Base-by-base conservation (phyloP, 2,888 invertebrate species). In the Habroteleia sp. region DNA sequence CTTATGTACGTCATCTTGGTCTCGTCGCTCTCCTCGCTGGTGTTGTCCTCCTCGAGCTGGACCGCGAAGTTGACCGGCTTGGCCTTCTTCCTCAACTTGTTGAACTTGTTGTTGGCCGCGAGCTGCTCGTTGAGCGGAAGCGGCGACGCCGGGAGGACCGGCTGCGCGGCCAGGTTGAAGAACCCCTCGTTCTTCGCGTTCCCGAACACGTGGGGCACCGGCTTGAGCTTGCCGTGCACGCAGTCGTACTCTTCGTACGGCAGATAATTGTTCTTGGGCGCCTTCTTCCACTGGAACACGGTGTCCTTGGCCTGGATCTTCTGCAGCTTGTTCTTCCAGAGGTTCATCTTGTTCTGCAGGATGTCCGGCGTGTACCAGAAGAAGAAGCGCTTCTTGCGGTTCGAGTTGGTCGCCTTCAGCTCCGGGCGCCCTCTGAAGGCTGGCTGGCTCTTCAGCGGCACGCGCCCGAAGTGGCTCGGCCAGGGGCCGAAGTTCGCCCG, bases 1-100 rank as follows among this genome's bases (percentile, higher is more conserved):
- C 83, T 77, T 6, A 81, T 60, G 37, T 83, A 83, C 29, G 39
- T 37, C 3, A 71, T 11, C 29, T 42, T 74, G 17, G 75, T 42
- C 16, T 79, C 69, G 6, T 73, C 46, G 5, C 65, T 60, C 4
- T 35, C 60, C 20, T 75, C 74, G 0, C 65, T 63, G 35, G 25
- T 71, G 3, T 46, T 20, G 16, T 62, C 41, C 20, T 68, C 58
- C 46, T 58, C 63, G 66, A 66, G 78, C 58, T 60, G 52, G 27
- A 66, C 76, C 39, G 65, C 76, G 42, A 65, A 60, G 3, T 78
- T 42, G n/a, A 71, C n/a, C 8, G 69, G 65, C 48, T 27, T 56
- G 6, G 13, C 4, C 25, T 46, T 56, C 27, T 48, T 63, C 11
- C 37, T 41, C 2, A 7, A n/a, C 3, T 44, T 56, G 0, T 10